phyloP scores from a whole-genome alignment of 2,113 vertebrate genomes.

The Panurus biarmicus region DNA sequence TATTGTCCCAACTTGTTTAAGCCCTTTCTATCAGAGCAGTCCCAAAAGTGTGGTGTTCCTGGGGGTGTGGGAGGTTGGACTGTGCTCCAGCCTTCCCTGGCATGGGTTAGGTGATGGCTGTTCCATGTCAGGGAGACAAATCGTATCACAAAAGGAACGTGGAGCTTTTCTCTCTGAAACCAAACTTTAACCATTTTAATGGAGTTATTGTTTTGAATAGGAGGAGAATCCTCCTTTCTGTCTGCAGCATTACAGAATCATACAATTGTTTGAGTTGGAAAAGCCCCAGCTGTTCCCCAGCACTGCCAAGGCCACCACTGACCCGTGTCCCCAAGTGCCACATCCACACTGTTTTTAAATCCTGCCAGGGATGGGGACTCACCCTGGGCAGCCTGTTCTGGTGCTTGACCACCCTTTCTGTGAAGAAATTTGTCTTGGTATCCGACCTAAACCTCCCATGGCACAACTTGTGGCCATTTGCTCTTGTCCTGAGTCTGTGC shows the following conservation, averaged over 20 bases:
- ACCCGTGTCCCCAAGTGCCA: not conserved
- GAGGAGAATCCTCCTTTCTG: not conserved
- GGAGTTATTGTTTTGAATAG: not conserved
- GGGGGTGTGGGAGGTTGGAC: not conserved
- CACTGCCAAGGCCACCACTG: not conserved
- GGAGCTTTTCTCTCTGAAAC: not conserved
- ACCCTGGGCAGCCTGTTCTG: not conserved
- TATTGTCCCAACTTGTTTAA: not conserved
- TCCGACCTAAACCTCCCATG: not conserved
- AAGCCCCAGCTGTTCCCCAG: rapidly evolving
- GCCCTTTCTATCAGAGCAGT: not conserved
- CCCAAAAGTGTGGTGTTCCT: not conserved
- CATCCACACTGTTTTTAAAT: rapidly evolving
- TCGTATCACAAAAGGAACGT: rapidly evolving
- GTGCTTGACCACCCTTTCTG: not conserved
- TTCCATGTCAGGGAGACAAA: rapidly evolving
- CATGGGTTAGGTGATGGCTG: not conserved
- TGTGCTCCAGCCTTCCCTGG: not conserved
- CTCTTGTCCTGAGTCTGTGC: not conserved
- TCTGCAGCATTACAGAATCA: not conserved
- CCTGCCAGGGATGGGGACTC: not conserved
- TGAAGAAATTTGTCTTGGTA: not conserved
- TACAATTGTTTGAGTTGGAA: too few species aligned
- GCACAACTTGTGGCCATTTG: rapidly evolving
- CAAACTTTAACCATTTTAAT: not conserved